phyloP scores from a whole-genome alignment of 2,797 vertebrate genomes.

The Darevskia mixta region DNA sequence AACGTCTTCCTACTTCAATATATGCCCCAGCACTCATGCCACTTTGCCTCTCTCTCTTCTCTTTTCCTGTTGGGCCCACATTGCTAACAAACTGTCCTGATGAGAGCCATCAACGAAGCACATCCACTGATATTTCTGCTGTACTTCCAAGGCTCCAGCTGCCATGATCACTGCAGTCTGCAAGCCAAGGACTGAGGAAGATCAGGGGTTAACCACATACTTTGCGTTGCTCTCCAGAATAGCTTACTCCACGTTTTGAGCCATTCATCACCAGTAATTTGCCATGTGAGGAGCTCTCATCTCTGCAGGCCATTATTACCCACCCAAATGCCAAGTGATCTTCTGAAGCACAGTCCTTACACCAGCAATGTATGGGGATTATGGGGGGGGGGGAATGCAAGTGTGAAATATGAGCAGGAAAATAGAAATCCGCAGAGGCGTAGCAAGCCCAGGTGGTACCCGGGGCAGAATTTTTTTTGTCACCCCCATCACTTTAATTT shows the following conservation, averaged over 20 bases:
- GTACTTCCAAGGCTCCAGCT: background rate
- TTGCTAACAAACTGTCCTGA: background rate
- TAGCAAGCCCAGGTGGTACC: too few relatives aligned
- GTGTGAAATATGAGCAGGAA: background rate
- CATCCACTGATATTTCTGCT: background rate
- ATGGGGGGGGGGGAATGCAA: slow-evolving; percentile 9
- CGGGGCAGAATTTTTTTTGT: too few relatives aligned
- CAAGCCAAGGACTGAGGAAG: background rate
- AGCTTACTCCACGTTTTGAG: background rate
- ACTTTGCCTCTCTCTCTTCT: background rate
- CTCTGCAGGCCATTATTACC: background rate
- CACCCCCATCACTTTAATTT: too few relatives aligned
- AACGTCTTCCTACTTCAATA: background rate
- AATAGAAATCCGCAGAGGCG: background rate
- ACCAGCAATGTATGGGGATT: background rate
- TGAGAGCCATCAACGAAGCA: background rate
- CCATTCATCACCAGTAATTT: background rate
- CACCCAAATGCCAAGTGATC: background rate
- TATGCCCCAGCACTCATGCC: background rate
- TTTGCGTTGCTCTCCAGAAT: background rate
- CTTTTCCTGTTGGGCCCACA: background rate
- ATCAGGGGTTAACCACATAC: background rate
- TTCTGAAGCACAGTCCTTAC: background rate
- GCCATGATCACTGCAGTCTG: too few relatives aligned
- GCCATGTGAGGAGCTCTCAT: background rate